Conservation (phyloP, 2,888 invertebrate genomes). For the Acrocyrtus sp. region DNA sequence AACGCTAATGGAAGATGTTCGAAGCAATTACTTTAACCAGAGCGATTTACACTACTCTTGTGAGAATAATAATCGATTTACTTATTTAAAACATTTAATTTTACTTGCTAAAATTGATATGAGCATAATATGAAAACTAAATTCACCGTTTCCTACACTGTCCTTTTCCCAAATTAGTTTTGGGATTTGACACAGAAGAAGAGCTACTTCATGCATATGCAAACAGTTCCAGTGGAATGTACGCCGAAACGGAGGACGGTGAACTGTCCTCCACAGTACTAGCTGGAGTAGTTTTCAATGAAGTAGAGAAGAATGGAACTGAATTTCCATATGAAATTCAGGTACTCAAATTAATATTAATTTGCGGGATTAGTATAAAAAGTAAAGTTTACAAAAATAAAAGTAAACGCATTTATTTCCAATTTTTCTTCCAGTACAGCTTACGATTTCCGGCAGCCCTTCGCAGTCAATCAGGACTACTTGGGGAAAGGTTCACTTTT, state of each 20-base stretch:
- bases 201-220: constrained; percentile 46
- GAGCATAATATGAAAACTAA: background rate
- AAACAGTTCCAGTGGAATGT: constrained; percentile 38
- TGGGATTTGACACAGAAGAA: constrained; percentile 54
- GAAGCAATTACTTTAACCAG: constrained; percentile 48
- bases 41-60: constrained; percentile 52
- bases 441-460: constrained; percentile 57
- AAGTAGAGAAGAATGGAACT: constrained; percentile 21
- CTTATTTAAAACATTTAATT: too few species aligned
- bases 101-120: constrained; percentile 2
- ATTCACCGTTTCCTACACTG: constrained; percentile 6
- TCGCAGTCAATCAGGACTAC: constrained; percentile 52
- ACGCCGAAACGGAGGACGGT: constrained; percentile 42
- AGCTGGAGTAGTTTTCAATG: constrained; percentile 58
- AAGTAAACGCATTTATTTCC: background rate
- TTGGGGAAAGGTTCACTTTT: constrained; percentile 55
- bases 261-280: constrained; percentile 43
- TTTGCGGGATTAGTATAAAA: background rate
- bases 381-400: constrained; percentile 1
- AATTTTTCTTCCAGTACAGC: constrained; percentile 44
- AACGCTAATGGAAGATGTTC: constrained; percentile 53
- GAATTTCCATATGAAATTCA: constrained; percentile 53
- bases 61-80: too few species aligned
- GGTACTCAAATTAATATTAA: constrained; percentile 17
- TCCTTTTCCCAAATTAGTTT: constrained; percentile 41